These are phyloP conservation scores for Trichoplusia ni DNA, from an alignment of 1,140 invertebrate genomes.

Conservation along the genomic window DNA sequence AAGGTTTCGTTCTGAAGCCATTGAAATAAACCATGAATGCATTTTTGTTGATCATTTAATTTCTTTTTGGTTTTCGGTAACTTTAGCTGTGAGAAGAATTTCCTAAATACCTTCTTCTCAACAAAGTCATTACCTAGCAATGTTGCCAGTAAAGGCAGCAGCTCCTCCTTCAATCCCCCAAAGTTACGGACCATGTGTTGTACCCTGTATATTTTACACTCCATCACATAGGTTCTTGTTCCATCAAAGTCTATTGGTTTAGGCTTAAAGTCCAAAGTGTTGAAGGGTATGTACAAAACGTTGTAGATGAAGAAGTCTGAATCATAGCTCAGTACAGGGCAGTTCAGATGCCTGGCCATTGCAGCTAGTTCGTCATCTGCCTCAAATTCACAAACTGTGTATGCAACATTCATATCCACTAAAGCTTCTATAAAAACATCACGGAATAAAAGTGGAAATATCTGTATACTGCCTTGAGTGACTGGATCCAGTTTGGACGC, in stretches of 20 bases:
- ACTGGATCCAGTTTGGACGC: constrained; percentile 76
- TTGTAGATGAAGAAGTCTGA: constrained; percentile 96
- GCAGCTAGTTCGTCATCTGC: constrained; percentile 93
- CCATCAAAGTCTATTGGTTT: constrained; percentile 52
- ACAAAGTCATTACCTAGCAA: constrained; percentile 94
- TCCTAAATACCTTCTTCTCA: constrained; percentile 84
- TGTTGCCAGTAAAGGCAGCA: constrained; percentile 90
- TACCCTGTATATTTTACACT: constrained; percentile 88
- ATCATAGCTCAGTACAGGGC: constrained; percentile 93
- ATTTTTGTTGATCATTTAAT: constrained; percentile 82
- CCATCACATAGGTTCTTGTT: constrained; percentile 53
- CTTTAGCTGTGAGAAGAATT: constrained; percentile 87
- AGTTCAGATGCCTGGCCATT: constrained; percentile 88
- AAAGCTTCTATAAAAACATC: constrained; percentile 88
- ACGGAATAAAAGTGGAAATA: constrained; percentile 87
- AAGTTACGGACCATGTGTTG: constrained; percentile 86
- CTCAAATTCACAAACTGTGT: constrained; percentile 90
- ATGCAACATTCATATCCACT: constrained; percentile 83
- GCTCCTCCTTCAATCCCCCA: constrained; percentile 84
- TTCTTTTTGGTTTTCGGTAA: constrained; percentile 82
- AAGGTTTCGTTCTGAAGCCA: constrained; percentile 88
- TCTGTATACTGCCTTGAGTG: constrained; percentile 74
- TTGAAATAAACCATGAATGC: constrained; percentile 86
- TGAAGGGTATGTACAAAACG: constrained; percentile 90
- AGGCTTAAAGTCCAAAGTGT: constrained; percentile 83